A percentile compares a stretch with the other conserved stretches of the same genome.
Evolutionary conservation across 1,140 invertebrate genomes (phyloP).

Genomic region (Drosophila chauvacae): DNA sequence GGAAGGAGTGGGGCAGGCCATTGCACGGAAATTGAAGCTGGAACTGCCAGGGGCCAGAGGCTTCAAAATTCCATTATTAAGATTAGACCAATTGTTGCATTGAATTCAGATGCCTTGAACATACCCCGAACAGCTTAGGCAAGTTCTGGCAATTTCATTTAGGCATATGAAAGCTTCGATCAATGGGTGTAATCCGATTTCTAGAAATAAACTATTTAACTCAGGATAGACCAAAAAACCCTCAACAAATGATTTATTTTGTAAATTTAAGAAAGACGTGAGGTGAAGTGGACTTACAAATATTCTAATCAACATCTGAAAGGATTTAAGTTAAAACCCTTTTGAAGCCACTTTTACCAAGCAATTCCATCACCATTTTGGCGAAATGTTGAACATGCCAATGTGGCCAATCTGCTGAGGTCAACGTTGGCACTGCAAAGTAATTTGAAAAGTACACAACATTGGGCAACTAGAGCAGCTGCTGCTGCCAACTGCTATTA

Average conservation of each 20-base stretch:
- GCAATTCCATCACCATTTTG: not conserved
- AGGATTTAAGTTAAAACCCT: not conserved
- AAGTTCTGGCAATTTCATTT: not conserved
- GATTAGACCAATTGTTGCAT: conserved; percentile 69
- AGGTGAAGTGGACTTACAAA: not conserved
- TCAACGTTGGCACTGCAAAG: conserved; percentile 47
- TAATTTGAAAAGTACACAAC: conserved; percentile 70
- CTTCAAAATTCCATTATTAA: conserved; percentile 69
- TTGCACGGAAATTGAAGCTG: conserved; percentile 33
- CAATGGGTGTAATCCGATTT: not conserved
- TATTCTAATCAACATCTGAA: too few relatives aligned
- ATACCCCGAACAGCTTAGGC: not conserved
- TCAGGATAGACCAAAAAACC: too few relatives aligned
- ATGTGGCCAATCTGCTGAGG: conserved; percentile 27
- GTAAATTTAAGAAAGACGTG: too few relatives aligned
- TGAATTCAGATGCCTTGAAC: conserved; percentile 9
- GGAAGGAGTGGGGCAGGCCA: not conserved
- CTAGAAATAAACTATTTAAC: not conserved
- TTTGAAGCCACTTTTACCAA: not conserved
- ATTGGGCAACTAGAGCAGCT: conserved; percentile 45
- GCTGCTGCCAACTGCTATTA: conserved; percentile 64
- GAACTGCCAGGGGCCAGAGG: conserved; percentile 26
- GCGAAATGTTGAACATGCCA: not conserved
- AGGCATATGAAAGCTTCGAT: not conserved
- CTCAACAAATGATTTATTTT: too few relatives aligned